These are phyloP conservation scores for Scaptomyza pallida DNA, from an alignment of 1,140 invertebrate genomes.

Conservation along the genomic window DNA sequence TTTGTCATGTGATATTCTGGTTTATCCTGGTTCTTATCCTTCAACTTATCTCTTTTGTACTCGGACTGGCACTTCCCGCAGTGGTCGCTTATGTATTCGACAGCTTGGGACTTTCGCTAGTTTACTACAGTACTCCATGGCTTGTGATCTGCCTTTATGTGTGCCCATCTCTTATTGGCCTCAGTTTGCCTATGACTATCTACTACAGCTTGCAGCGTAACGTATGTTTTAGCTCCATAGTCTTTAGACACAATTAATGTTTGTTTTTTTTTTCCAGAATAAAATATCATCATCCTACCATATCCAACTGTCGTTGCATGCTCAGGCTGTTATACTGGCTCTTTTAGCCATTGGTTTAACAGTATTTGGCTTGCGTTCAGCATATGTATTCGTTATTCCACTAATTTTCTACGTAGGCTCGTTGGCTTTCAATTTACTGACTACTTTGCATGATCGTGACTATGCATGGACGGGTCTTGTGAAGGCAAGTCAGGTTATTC, in stretches of 20 bases:
- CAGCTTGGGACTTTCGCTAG: slow-evolving; percentile 85
- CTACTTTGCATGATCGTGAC: slow-evolving; percentile 73
- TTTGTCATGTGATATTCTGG: slow-evolving; percentile 39
- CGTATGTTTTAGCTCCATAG: slow-evolving; percentile 28
- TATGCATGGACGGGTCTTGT: slow-evolving; percentile 86
- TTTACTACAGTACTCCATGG: slow-evolving; percentile 88
- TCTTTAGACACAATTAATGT: not conserved
- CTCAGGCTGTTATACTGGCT: slow-evolving; percentile 53
- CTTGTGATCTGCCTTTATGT: slow-evolving; percentile 85
- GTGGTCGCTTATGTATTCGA: slow-evolving; percentile 84
- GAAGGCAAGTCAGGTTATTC: slow-evolving; percentile 75
- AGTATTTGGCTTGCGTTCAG: slow-evolving; percentile 44
- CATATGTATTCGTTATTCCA: slow-evolving; percentile 60
- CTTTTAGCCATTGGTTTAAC: slow-evolving; percentile 39
- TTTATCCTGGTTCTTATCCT: slow-evolving; percentile 50
- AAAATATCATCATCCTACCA: slow-evolving; percentile 44
- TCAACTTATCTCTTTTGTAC: slow-evolving; percentile 59
- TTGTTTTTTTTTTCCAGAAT: slow-evolving; percentile 24
- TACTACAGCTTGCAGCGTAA: slow-evolving; percentile 74
- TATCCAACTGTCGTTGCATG: slow-evolving; percentile 59
- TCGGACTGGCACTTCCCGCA: slow-evolving; percentile 84
- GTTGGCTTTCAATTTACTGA: slow-evolving; percentile 57
- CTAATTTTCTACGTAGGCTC: slow-evolving; percentile 55
- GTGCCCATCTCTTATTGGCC: slow-evolving; percentile 46
- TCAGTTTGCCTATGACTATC: slow-evolving; percentile 58